phyloP scores from a whole-genome alignment of 2,888 invertebrate species.

The Oligia fasciuncula region DNA sequence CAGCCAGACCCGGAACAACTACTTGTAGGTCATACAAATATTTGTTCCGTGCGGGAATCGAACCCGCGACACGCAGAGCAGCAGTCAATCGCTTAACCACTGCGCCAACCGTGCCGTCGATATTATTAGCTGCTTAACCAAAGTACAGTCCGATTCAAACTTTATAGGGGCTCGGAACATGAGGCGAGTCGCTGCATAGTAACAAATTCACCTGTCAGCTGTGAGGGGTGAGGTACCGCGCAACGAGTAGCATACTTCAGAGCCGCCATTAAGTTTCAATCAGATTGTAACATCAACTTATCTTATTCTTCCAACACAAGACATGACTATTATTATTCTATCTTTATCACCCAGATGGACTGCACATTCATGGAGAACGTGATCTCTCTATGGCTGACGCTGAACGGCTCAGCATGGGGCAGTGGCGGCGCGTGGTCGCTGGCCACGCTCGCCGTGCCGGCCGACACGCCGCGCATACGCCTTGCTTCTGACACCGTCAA shows the following conservation, averaged over 20 bases:
- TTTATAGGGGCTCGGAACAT: too few species aligned
- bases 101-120: too few species aligned
- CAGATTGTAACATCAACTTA: background rate
- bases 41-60: too few species aligned
- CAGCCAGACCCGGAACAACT: too few species aligned
- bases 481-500: slow-evolving; percentile 86
- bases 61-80: too few species aligned
- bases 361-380: slow-evolving; percentile 95
- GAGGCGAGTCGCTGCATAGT: background rate
- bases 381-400: slow-evolving; percentile 95
- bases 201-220: background rate
- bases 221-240: background rate
- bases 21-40: too few species aligned
- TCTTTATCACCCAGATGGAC: slow-evolving; percentile 87
- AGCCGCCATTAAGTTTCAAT: background rate
- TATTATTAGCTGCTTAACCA: background rate
- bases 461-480: slow-evolving; percentile 86
- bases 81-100: too few species aligned
- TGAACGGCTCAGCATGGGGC: slow-evolving; percentile 92
- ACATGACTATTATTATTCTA: background rate
- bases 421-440: slow-evolving; percentile 80
- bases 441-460: slow-evolving; percentile 81
- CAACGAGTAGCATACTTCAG: background rate
- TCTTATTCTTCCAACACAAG: background rate
- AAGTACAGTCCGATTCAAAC: background rate